phyloP scores from a whole-genome alignment of 2,888 invertebrate species.

The Oegoconia quadripuncta region DNA sequence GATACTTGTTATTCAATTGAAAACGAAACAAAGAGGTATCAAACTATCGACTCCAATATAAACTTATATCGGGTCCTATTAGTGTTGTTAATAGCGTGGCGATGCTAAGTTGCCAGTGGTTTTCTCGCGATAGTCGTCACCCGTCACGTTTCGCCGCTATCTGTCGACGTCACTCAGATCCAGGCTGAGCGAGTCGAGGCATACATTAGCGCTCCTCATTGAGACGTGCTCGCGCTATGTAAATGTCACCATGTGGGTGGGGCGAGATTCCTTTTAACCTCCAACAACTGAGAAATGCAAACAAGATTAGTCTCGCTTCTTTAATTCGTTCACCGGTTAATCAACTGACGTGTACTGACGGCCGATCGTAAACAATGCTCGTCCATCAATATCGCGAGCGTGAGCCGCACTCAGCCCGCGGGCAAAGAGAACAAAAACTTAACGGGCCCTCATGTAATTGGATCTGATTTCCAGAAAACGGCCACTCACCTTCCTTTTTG shows the following conservation, averaged over 20 bases:
- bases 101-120: conserved; percentile 58
- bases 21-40: conserved; percentile 43
- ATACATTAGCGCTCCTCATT: conserved; percentile 79
- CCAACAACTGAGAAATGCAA: conserved; percentile 54
- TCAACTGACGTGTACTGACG: conserved; percentile 35
- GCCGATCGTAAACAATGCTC: conserved; percentile 42
- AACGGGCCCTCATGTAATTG: conserved; percentile 76
- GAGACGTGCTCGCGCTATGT: conserved; percentile 77
- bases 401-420: conserved; percentile 48
- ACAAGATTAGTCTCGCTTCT: conserved; percentile 33
- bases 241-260: conserved; percentile 77
- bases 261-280: conserved; percentile 29
- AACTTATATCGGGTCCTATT: conserved; percentile 67
- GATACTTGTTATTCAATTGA: conserved; percentile 19
- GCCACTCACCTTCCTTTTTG: conserved; percentile 75
- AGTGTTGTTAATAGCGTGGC: conserved; percentile 67
- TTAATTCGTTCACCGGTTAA: conserved; percentile 15
- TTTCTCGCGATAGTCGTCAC: conserved; percentile 71
- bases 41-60: conserved; percentile 35
- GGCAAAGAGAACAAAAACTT: conserved; percentile 76
- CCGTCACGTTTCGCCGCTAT: conserved; percentile 76
- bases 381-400: conserved; percentile 65
- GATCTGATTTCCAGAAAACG: conserved; percentile 79
- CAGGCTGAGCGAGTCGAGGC: conserved; percentile 68
- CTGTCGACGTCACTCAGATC: conserved; percentile 73